Conservation (phyloP, 2,888 invertebrate genomes). For the Cantharis lateralis region DNA sequence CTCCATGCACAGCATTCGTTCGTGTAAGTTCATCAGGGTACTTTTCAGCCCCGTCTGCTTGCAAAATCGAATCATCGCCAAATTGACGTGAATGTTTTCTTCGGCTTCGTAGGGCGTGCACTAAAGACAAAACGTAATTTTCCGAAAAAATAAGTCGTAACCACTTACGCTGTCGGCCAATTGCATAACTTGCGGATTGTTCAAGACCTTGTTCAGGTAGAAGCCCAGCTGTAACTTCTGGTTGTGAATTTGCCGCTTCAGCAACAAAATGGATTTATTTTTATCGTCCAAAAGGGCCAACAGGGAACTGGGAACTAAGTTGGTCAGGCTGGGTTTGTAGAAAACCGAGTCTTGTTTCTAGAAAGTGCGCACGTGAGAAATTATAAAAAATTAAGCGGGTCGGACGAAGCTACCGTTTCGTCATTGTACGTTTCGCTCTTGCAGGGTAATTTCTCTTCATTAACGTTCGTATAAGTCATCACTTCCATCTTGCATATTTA, state of each 20-base stretch:
- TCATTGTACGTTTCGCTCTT: neutral
- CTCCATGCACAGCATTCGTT: slow-evolving; percentile 42
- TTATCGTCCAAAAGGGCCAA: slow-evolving; percentile 44
- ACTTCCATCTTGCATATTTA: neutral
- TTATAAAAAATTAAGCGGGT: neutral
- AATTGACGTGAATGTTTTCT: slow-evolving; percentile 43
- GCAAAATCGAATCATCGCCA: slow-evolving; percentile 45
- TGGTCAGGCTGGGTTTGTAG: neutral
- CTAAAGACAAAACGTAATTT: slow-evolving; percentile 28
- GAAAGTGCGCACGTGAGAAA: neutral
- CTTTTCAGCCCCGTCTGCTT: slow-evolving; percentile 44
- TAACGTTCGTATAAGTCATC: neutral
- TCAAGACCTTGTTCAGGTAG: slow-evolving; percentile 43
- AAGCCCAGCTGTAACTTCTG: slow-evolving; percentile 47
- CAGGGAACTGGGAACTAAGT: slow-evolving; percentile 5
- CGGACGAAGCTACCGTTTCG: neutral
- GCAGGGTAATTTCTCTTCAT: neutral
- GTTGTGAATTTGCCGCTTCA: slow-evolving; percentile 45
- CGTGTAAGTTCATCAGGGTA: slow-evolving; percentile 40
- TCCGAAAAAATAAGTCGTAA: neutral
- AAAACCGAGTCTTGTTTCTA: neutral
- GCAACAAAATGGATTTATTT: slow-evolving; percentile 41
- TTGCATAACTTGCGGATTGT: slow-evolving; percentile 36
- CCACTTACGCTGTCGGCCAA: slow-evolving; percentile 43
- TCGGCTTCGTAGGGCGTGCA: slow-evolving; percentile 40